Conservation (phyloP, 2,797 vertebrate species). For the Pteropus rufus region DNA sequence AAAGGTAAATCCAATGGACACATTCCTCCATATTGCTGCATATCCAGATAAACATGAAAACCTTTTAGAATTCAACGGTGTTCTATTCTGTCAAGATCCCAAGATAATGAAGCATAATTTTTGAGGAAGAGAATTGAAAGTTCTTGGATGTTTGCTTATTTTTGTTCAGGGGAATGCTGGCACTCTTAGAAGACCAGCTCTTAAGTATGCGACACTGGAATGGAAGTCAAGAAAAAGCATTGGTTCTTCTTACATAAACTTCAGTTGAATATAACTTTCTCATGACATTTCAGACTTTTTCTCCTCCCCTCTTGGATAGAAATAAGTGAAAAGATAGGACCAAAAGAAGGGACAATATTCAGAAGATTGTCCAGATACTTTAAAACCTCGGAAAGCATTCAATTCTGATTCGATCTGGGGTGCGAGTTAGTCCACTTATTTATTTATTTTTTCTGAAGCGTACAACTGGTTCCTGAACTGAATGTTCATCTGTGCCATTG, state of each 20-base stretch:
- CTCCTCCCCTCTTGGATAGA: not conserved
- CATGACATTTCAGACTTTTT: conserved; percentile 14
- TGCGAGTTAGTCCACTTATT: conserved; percentile 37
- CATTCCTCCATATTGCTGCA: not conserved
- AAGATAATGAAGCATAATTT: conserved; percentile 55
- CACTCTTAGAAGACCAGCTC: not conserved
- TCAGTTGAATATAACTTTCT: conserved; percentile 49
- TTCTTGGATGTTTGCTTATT: conserved; percentile 54
- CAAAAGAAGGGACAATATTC: conserved; percentile 24
- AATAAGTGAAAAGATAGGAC: conserved; percentile 44
- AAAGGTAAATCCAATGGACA: not conserved
- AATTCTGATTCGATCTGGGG: conserved; percentile 24
- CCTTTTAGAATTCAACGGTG: not conserved
- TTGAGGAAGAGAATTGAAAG: conserved; percentile 55
- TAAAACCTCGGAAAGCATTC: conserved; percentile 40
- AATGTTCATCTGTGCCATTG: conserved; percentile 56
- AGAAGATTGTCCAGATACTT: conserved; percentile 55
- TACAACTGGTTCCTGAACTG: conserved; percentile 53
- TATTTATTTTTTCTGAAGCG: not conserved
- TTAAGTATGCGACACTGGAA: not conserved
- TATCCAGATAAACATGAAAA: conserved; percentile 38
- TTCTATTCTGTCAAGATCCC: conserved; percentile 47
- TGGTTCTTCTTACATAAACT: conserved; percentile 47
- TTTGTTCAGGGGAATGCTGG: conserved; percentile 49
- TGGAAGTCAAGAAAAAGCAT: conserved; percentile 56